Evolutionary conservation across 2,113 vertebrate species (phyloP).

Genomic region (Pogonocichla stellata): DNA sequence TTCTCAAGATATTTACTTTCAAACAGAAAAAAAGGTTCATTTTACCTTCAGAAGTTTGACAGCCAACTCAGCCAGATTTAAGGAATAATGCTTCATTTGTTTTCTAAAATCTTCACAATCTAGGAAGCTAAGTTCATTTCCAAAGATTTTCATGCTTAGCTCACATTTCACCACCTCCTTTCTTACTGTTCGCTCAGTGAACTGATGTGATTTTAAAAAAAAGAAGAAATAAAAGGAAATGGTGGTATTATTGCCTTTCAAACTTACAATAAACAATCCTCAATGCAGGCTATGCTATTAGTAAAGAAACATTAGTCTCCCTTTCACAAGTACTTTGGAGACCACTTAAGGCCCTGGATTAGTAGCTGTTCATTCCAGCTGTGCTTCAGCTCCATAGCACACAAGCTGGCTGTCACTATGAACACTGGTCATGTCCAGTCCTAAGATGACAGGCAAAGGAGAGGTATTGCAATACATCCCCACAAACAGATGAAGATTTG

Average conservation of each 20-base stretch:
- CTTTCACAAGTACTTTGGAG: neutral
- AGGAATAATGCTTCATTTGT: constrained; percentile 71
- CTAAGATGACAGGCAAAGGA: neutral
- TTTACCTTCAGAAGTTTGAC: constrained; percentile 85
- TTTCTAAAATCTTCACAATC: constrained; percentile 75
- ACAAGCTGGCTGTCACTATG: neutral
- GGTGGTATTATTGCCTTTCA: neutral
- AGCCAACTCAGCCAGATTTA: constrained; percentile 76
- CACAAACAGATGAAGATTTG: neutral
- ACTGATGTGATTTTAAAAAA: constrained; percentile 49
- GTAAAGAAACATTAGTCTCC: neutral
- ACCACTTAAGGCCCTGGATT: neutral
- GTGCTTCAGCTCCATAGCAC: neutral
- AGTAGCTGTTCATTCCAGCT: neutral
- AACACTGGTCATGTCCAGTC: neutral
- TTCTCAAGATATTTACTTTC: neutral
- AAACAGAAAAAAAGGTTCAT: neutral
- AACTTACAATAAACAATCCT: neutral
- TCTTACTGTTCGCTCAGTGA: constrained; percentile 49
- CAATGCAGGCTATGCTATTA: neutral
- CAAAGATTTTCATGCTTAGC: constrained; percentile 82
- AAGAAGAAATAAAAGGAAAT: neutral
- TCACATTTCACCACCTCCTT: constrained; percentile 67
- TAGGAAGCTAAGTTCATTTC: constrained; percentile 80
- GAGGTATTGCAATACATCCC: neutral